Evolutionary conservation across 2,888 invertebrate species (phyloP).

Genomic region (Hypsopygia costalis): DNA sequence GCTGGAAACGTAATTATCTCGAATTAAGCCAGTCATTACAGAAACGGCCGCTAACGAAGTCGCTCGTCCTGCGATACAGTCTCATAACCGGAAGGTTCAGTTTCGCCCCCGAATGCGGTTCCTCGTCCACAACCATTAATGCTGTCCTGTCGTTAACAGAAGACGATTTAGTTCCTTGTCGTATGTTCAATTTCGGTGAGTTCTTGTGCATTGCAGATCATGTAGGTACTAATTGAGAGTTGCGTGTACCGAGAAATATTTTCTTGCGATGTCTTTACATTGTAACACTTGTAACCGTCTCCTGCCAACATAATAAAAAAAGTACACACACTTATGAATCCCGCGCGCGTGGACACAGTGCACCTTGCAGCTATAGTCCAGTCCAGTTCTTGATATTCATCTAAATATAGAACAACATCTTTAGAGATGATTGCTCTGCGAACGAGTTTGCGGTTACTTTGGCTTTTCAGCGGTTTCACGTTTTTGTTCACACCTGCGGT

Average conservation of each 20-base stretch:
- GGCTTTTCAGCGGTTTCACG: conserved; percentile 50
- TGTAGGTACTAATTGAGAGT: conserved; percentile 36
- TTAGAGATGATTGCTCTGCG: conserved; percentile 56
- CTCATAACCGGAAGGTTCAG: conserved; percentile 67
- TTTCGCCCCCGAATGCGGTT: conserved; percentile 55
- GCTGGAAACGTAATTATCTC: conserved; percentile 67
- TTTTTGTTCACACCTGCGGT: conserved; percentile 66
- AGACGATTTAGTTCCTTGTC: conserved; percentile 46
- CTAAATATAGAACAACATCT: conserved; percentile 65
- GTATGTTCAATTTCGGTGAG: conserved; percentile 48
- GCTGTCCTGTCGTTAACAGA: conserved; percentile 47
- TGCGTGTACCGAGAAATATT: conserved; percentile 32
- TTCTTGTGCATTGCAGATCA: conserved; percentile 39
- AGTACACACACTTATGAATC: conserved; percentile 29
- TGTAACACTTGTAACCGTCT: conserved; percentile 32
- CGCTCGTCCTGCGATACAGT: conserved; percentile 39
- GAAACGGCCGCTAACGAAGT: conserved; percentile 64
- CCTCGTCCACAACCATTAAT: conserved; percentile 51
- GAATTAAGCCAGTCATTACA: conserved; percentile 72
- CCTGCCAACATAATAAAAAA: conserved; percentile 34
- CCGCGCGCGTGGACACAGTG: conserved; percentile 48
- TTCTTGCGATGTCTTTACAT: conserved; percentile 40
- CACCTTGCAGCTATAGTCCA: conserved; percentile 59
- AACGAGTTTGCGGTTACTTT: conserved; percentile 53
- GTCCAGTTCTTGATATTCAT: conserved; percentile 46